A percentile compares a stretch with the other conserved stretches of the same genome.
These are phyloP conservation scores for Lomographa bimaculata DNA, from an alignment of 2,888 invertebrate species.

Conservation along the genomic window DNA sequence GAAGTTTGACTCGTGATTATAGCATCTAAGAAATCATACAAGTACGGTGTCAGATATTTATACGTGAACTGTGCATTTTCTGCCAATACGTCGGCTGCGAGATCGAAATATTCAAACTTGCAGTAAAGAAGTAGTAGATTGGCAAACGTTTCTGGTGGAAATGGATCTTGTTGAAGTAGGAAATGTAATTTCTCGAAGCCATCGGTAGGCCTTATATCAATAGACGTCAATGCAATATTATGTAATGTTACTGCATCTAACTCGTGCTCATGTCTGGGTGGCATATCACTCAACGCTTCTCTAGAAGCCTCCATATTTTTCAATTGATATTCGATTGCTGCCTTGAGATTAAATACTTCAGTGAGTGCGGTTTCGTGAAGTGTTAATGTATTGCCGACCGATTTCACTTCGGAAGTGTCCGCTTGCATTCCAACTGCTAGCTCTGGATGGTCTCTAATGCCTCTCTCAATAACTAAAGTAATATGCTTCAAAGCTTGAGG, in stretches of 20 bases:
- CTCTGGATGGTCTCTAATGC: constrained; percentile 98
- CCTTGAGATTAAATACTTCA: constrained; percentile 99
- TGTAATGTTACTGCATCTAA: constrained; percentile 98
- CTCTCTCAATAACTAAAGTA: constrained; percentile 96
- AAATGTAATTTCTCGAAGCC: constrained; percentile 95
- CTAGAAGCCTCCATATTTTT: constrained; percentile 90
- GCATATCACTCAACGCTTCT: constrained; percentile 94
- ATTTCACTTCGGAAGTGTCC: constrained; percentile 95
- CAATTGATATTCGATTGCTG: constrained; percentile 97
- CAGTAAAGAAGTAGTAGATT: constrained; percentile 97
- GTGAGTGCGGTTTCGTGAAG: constrained; percentile 98
- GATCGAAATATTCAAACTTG: constrained; percentile 98
- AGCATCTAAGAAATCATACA: constrained; percentile 98
- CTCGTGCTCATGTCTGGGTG: constrained; percentile 97
- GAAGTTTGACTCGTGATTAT: constrained; percentile 98
- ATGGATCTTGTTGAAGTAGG: constrained; percentile 96
- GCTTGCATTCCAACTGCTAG: constrained; percentile 98
- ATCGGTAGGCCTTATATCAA: constrained; percentile 94
- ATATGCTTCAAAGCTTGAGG: constrained; percentile 96
- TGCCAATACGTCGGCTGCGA: constrained; percentile 98
- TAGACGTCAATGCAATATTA: constrained; percentile 96
- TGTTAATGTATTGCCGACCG: constrained; percentile 97
- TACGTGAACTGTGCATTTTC: constrained; percentile 98
- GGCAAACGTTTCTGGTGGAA: constrained; percentile 98
- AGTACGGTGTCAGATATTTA: constrained; percentile 96